These are phyloP conservation scores for Actinemys pallida DNA, from an alignment of 2,113 vertebrate species.

Conservation along the genomic window DNA sequence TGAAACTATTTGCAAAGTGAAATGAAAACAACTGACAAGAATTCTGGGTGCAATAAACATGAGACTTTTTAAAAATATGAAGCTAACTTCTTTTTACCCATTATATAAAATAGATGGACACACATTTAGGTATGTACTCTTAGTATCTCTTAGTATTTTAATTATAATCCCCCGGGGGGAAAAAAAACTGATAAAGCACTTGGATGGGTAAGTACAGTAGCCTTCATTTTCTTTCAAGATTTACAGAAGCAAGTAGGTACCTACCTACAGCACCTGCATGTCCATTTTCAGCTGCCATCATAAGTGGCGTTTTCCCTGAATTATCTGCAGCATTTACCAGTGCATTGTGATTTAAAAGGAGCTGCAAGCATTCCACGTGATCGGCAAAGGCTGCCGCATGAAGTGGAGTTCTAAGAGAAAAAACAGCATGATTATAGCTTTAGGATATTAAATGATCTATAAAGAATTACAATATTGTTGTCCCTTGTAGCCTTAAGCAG, in stretches of 20 bases:
- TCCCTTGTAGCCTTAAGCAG: background rate
- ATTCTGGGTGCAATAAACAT: background rate
- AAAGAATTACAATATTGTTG: accelerated
- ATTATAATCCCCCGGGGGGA: background rate
- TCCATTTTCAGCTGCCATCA: conserved; percentile 91
- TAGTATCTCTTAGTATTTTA: background rate
- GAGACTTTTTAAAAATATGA: background rate
- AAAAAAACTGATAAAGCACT: accelerated
- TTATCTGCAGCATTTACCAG: conserved; percentile 85
- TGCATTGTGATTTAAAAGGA: conserved; percentile 90
- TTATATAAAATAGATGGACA: background rate
- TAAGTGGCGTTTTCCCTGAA: conserved; percentile 88
- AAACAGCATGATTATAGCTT: background rate
- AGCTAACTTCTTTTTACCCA: background rate
- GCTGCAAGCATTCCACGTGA: conserved; percentile 91
- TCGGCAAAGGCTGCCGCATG: conserved; percentile 93
- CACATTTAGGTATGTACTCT: background rate
- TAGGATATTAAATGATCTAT: background rate
- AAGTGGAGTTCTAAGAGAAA: conserved; percentile 87
- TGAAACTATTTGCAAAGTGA: background rate
- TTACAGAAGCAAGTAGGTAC: background rate
- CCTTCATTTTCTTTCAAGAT: background rate
- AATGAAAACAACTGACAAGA: background rate
- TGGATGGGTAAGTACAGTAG: background rate
- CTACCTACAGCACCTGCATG: conserved; percentile 86